These are phyloP conservation scores for Formica aserva DNA, from an alignment of 2,888 invertebrate species.

Conservation along the genomic window DNA sequence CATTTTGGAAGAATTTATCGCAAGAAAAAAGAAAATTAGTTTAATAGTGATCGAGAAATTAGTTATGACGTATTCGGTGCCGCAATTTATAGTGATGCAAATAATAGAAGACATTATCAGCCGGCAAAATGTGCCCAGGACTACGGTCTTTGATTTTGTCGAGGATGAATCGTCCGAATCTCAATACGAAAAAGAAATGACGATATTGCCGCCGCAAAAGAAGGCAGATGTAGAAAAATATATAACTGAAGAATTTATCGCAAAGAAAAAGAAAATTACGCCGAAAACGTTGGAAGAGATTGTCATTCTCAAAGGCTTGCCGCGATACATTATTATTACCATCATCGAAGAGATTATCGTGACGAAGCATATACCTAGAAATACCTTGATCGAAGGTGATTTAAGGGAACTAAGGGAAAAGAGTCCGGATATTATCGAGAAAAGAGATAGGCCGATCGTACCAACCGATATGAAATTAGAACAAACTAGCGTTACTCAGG, in stretches of 20 bases:
- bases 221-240: slow-evolving; percentile 75
- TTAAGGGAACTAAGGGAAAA: slow-evolving; percentile 49
- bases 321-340: slow-evolving; percentile 74
- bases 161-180: slow-evolving; percentile 1
- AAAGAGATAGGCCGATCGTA: background rate
- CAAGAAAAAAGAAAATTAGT: slow-evolving; percentile 76
- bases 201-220: slow-evolving; percentile 49
- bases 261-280: slow-evolving; percentile 77
- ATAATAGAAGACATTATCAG: slow-evolving; percentile 80
- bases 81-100: slow-evolving; percentile 77
- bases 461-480: background rate
- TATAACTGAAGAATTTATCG: slow-evolving; percentile 75
- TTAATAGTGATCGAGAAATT: slow-evolving; percentile 75
- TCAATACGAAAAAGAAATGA: background rate
- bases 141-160: slow-evolving; percentile 55
- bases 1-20: slow-evolving; percentile 77
- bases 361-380: slow-evolving; percentile 71
- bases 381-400: slow-evolving; percentile 57
- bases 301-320: slow-evolving; percentile 67
- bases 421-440: slow-evolving; percentile 19
- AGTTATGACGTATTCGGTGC: slow-evolving; percentile 72
- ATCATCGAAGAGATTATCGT: slow-evolving; percentile 79
- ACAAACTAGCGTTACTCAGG: background rate
- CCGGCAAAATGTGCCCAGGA: slow-evolving; percentile 70
- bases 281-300: slow-evolving; percentile 75